Base-by-base conservation (phyloP, 1,140 invertebrate species). In the Calephelis nemesis region DNA sequence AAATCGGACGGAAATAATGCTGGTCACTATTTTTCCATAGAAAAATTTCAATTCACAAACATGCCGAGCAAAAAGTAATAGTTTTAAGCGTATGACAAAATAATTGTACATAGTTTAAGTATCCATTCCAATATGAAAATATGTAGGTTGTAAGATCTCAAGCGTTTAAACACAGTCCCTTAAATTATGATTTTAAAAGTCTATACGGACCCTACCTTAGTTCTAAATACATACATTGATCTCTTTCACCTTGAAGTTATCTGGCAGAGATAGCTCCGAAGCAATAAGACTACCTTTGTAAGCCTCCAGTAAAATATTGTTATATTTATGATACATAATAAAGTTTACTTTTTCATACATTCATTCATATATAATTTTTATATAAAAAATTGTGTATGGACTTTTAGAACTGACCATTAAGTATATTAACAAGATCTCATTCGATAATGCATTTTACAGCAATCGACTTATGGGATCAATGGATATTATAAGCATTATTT, bases 111-210 rank as follows among this genome's bases (percentile, higher is more conserved):
- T 58, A 58, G 5, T 45, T 58, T 39, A 58, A 19, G 0, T 54
- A 13, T 19, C 15, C 54, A 58, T 58, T 58, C 54, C 54, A 58
- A 39, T 58, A 58, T 39, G 10, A 58, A 58, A 11, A 39, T 58
- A n/a, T n/a, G n/a, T n/a, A 30, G 30, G 19, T 58, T 10, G 30
- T 58, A 58, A 39, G 30, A 58, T 58, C 54, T 39, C 54, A 58
- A 58, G 54, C 1, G 9, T 58, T 30, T 58, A 12, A 15, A 58
- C 30, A 39, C 30, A 58, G 39, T 39, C 2, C 54, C 30, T 30
- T 58, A 58, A 39, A 58, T 58, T 58, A 30, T 12, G 30, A 5
- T 45, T 45, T 5, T 6, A 45, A 45, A 45, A 45, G 42, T 45
- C 42, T 6, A 45, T 45, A 9, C 42, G 7, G 1, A 30, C 30